Conservation (phyloP, 2,113 vertebrate species). For the Pseudorectes ferrugineus region DNA sequence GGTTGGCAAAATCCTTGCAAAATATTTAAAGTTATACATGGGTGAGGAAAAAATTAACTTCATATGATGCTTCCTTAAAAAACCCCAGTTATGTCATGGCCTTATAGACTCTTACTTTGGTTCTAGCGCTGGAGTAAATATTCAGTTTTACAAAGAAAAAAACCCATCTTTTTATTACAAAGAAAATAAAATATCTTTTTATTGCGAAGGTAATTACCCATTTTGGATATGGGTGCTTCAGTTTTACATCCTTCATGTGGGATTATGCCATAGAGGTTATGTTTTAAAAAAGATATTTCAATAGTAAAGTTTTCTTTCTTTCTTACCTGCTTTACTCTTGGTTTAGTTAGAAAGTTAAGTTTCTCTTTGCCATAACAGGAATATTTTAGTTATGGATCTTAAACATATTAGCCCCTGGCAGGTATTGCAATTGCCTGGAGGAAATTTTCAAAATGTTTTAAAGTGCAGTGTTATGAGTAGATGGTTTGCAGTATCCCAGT, state of each 20-base stretch:
- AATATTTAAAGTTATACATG: not conserved
- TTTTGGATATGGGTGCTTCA: not conserved
- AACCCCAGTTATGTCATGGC: not conserved
- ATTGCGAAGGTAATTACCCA: not conserved
- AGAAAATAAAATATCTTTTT: not conserved
- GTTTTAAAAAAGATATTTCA: not conserved
- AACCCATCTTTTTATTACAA: not conserved
- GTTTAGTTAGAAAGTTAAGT: not conserved
- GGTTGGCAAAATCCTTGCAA: not conserved
- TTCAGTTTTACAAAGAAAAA: not conserved
- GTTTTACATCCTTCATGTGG: not conserved
- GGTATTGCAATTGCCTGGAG: not conserved
- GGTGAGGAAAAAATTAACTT: not conserved
- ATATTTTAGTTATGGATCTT: not conserved
- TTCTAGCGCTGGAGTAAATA: not conserved
- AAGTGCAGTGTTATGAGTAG: not conserved
- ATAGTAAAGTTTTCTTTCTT: not conserved
- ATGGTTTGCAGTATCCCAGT: not conserved
- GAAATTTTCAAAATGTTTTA: not conserved
- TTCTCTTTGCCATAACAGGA: not conserved
- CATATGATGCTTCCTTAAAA: not conserved
- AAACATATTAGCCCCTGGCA: not conserved
- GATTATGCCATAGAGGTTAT: not conserved
- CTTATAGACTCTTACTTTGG: not conserved
- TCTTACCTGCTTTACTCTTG: not conserved